Evolutionary conservation across 2,113 vertebrate species (phyloP), one percentile per base, ranked within the genome.

Genomic region (Platichthys stellatus): DNA sequence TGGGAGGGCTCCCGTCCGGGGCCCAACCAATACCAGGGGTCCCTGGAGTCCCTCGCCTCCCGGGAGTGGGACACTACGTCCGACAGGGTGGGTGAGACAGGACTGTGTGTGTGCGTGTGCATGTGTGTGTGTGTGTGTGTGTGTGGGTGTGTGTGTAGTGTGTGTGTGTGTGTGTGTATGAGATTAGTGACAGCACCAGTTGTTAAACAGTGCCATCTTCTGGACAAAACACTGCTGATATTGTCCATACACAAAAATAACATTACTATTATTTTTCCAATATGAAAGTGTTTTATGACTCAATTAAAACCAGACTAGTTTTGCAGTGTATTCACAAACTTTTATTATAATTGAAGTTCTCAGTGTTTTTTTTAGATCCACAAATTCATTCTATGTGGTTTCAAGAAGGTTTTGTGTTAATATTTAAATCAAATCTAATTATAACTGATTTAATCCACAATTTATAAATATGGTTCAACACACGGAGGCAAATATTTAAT

Each of bases 1-100:
- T 89, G 90, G 92, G 89, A 93, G 67, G 80, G 57, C 67, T 62
- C 31, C 72, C 85, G 86, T 65, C 47, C 80, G 40, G 90, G 85
- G 14, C 0, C 23, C 1, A 91, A 88, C 90, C 45, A 86, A 54
- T 85, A 72, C 59, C 69, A 57, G 40, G 93, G 90, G 15, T 95
- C 94, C 60, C 85, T 94, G 86, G 94, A 95, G 86, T 95, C 93
- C 4, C 70, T 94, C 64, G 31, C 84, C 56, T 88, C 91, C 1
- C 76, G 92, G 66, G 94, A 95, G 75, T 90, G 81, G 86, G 94
- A 95, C 78, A 85, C 54, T 23, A 72, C n/a, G 76, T 86, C 93
- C n/a, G 93, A 93, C 74, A 85, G 69, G 90, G 94, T 95, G 80
- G 63, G 92, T 82, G 77, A 75, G 63, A 23, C 10, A 1, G 13